Conservation (phyloP, 2,113 vertebrate genomes). For the Megaceryle maxima region DNA sequence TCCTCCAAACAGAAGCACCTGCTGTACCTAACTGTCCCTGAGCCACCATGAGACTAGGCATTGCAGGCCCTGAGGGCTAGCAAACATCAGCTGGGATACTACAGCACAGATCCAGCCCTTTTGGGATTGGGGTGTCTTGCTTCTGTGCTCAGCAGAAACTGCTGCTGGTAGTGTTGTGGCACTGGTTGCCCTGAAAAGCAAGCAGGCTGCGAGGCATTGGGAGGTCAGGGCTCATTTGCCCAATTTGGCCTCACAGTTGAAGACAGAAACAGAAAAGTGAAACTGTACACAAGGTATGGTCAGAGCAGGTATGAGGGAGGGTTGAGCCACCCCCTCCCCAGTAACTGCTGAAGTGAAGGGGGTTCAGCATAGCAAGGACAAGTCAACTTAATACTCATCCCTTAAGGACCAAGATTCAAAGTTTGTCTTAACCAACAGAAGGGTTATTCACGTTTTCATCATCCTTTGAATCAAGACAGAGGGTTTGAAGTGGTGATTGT, state of each 20-base stretch:
- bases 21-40: not conserved
- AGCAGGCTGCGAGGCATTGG: not conserved
- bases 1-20: not conserved
- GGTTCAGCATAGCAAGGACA: not conserved
- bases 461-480: not conserved
- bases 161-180: not conserved
- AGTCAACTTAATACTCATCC: fast-evolving
- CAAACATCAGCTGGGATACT: not conserved
- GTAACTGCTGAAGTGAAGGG: not conserved
- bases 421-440: not conserved
- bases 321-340: not conserved
- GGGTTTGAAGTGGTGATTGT: not conserved
- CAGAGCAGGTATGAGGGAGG: not conserved
- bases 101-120: not conserved
- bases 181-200: not conserved
- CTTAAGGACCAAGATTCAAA: not conserved
- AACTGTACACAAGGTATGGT: not conserved
- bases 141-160: not conserved
- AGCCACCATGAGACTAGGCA: not conserved
- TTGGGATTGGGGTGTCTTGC: not conserved
- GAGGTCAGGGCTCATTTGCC: not conserved
- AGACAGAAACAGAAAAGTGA: not conserved
- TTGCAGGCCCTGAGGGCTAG: not conserved
- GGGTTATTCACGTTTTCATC: not conserved
- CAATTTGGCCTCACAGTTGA: not conserved